These are phyloP conservation scores for Strigamia transsilvanica DNA, from an alignment of 2,888 invertebrate species.

Conservation along the genomic window DNA sequence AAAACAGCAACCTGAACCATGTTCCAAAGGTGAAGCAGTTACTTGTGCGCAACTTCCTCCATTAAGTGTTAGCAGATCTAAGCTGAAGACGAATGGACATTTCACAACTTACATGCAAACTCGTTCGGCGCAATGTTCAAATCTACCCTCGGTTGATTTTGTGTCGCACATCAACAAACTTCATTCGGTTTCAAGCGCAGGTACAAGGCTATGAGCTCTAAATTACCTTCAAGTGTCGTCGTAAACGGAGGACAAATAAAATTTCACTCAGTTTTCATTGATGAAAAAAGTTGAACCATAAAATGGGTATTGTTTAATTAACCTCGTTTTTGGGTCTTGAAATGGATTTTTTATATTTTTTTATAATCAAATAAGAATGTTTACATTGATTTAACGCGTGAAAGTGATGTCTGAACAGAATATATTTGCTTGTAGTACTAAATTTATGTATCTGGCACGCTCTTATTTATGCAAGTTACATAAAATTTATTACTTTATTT, in stretches of 20 bases:
- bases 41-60: conserved; percentile 3
- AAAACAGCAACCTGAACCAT: conserved; percentile 4
- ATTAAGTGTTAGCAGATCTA: conserved; percentile 61
- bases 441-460: background rate
- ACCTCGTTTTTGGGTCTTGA: background rate
- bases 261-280: background rate
- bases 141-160: background rate
- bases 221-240: background rate
- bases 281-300: background rate
- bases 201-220: background rate
- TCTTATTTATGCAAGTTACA: background rate
- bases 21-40: conserved; percentile 18
- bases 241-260: background rate
- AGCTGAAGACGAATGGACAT: conserved; percentile 74
- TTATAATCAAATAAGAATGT: background rate
- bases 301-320: background rate
- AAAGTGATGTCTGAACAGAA: too few species aligned
- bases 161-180: background rate
- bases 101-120: conserved; percentile 75
- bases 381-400: background rate
- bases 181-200: background rate
- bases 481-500: conserved; percentile 15
- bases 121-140: conserved; percentile 58
- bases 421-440: too few species aligned
- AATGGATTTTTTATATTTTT: background rate